A percentile compares a stretch with the other conserved stretches of the same genome.
These are phyloP conservation scores for Eueremaeus valkanovi DNA, from an alignment of 2,888 invertebrate genomes.

Conservation along the genomic window DNA sequence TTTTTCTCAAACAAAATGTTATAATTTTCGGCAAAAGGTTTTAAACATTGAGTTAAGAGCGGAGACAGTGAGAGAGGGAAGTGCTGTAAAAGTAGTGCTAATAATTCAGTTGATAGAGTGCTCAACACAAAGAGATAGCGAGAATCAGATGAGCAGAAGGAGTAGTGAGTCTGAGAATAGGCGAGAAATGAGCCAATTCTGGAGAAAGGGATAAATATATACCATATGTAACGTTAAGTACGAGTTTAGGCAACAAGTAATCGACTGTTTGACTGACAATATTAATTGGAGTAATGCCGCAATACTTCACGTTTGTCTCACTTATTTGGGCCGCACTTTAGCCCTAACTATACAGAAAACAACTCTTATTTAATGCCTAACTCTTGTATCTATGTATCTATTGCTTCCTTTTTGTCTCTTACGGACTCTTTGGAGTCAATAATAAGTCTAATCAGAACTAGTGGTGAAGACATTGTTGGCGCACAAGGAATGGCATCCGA, in stretches of 20 bases:
- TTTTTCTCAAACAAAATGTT: conserved; percentile 22
- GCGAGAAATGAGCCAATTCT: no score
- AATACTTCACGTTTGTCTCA: not conserved
- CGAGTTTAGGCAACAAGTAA: not conserved
- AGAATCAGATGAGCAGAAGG: not conserved
- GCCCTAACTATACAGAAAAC: not conserved
- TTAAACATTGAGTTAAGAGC: no score
- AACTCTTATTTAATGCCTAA: not conserved
- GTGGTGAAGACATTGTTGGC: no score
- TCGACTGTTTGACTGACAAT: conserved; percentile 15
- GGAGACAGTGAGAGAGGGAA: not conserved
- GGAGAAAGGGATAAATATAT: no score
- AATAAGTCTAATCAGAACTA: no score
- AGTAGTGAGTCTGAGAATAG: not conserved
- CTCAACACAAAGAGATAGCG: not conserved
- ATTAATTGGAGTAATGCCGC: conserved; percentile 14
- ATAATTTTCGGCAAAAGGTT: conserved; percentile 21
- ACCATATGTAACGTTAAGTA: not conserved
- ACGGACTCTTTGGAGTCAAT: not conserved
- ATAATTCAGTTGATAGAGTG: not conserved
- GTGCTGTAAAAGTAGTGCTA: not conserved
- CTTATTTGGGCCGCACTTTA: not conserved
- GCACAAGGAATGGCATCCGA: not conserved
- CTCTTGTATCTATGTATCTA: no score
- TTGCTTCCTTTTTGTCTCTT: not conserved